Percentiles rank a stretch among this genome's conserved stretches.
phyloP scores from a whole-genome alignment of 2,113 vertebrate genomes.

The Saimiri boliviensis region DNA sequence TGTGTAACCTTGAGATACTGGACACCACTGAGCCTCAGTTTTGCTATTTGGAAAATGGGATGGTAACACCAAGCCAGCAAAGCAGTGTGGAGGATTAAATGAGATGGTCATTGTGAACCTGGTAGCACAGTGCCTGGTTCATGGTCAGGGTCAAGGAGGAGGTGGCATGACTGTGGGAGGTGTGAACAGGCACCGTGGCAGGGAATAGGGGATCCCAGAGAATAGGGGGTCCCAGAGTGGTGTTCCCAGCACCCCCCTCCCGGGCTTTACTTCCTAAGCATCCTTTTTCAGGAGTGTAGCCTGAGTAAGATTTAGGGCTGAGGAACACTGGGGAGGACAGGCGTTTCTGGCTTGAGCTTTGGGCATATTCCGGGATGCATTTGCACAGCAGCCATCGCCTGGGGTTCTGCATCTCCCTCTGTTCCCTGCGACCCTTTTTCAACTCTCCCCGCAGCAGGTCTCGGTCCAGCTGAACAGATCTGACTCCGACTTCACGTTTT shows the following conservation, averaged over 20 bases:
- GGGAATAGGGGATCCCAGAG: neutral
- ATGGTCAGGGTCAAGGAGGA: neutral
- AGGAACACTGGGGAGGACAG: neutral
- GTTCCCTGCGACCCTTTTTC: no score
- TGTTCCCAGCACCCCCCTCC: neutral
- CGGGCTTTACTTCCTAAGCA: neutral
- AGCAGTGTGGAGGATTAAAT: neutral
- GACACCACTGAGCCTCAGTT: neutral
- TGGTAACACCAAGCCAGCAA: neutral
- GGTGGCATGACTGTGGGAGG: neutral
- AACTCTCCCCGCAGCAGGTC: conserved; percentile 68
- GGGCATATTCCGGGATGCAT: neutral
- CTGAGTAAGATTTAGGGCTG: neutral
- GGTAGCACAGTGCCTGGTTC: neutral
- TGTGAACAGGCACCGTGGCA: fast-evolving
- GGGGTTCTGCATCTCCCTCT: neutral
- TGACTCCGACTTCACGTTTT: conserved; percentile 63
- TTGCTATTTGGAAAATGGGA: neutral
- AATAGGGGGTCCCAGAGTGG: neutral
- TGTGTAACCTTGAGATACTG: neutral
- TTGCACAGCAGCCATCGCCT: neutral
- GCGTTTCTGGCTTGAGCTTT: neutral
- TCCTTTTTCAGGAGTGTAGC: neutral
- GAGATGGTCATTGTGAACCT: neutral
- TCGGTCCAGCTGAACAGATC: conserved; percentile 80